Evolutionary conservation across 2,888 invertebrate species (phyloP), one percentile per base, ranked within the genome.

Genomic region (Prosapia bicincta): DNA sequence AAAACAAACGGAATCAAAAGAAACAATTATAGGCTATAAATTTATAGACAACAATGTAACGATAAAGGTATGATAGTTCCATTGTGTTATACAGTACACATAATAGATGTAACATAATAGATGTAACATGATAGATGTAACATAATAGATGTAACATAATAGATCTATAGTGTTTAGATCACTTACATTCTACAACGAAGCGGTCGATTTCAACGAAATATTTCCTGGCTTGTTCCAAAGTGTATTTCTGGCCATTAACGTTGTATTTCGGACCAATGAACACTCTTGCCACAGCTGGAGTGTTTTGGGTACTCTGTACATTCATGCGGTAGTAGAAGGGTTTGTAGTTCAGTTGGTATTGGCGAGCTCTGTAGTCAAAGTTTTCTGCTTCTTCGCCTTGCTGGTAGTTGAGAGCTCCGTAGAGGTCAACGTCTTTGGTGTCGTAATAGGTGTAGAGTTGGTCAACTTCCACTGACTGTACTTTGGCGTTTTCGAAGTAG

Each of bases 241-340:
- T 77, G 54, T 81, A 71, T 9, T 83, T 83, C 79, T 88, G 88
- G 80, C 91, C 85, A 79, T 89, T 88, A 70, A 90, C 86, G 82
- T 92, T 90, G 82, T 88, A 87, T 84, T 92, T 92, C 0, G 93
- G 93, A 83, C 91, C 92, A 79, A 92, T 84, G 86, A 89, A 92
- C 2, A 91, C 84, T 78, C 90, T 89, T 2, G 93, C 88, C 15
- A 91, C 88, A 78, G 88, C 88, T 81, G 89, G 88, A 7, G 85
- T 86, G 20, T 86, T 82, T 79, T 89, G 88, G 81, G 89, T 88
- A 32, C 90, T 89, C n/a, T 85, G 80, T 25, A 91, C 85, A 68
- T 87, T 86, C 69, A 90, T 80, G 24, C 87, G 87, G 70, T 89
- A 86, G 80, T 86, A 87, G 86, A 90, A 91, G 32, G 89, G 89